Conservation (phyloP, 2,888 invertebrate genomes). For the Mimachlamys varia region DNA sequence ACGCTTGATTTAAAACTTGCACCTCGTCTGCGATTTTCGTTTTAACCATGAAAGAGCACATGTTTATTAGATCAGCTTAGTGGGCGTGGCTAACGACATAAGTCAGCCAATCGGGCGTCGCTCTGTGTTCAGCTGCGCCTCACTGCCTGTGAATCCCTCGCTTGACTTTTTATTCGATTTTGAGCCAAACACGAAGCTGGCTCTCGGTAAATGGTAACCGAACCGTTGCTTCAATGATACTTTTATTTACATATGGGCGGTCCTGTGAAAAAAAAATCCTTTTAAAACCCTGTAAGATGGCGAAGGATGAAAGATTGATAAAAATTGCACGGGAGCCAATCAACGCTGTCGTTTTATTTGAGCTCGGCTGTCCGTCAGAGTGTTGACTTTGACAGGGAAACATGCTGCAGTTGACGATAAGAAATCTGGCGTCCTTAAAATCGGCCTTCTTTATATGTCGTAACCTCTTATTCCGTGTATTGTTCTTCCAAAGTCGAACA, state of each 20-base stretch:
- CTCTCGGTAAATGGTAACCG: not conserved
- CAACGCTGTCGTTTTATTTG: not conserved
- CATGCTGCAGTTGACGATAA: not conserved
- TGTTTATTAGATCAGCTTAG: conserved; percentile 51
- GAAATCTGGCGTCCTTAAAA: not conserved
- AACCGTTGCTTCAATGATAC: not conserved
- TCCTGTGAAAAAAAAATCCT: not conserved
- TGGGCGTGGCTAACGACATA: conserved; percentile 42
- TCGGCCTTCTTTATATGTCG: not conserved
- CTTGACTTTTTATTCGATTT: conserved; percentile 16
- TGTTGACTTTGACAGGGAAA: conserved; percentile 6
- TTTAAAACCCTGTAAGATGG: not conserved
- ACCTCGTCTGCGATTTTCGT: conserved; percentile 47
- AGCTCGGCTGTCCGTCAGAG: conserved; percentile 28
- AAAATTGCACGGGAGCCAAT: not conserved
- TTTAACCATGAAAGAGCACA: conserved; percentile 49
- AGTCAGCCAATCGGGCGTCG: conserved; percentile 38
- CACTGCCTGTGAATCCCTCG: not conserved
- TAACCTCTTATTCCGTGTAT: not conserved
- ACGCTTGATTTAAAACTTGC: conserved; percentile 54
- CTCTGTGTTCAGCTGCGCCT: not conserved
- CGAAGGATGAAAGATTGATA: conserved; percentile 19
- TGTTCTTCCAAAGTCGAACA: conserved; percentile 3
- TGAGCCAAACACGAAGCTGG: conserved; percentile 10
- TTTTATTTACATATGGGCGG: conserved; percentile 36